phyloP scores from a whole-genome alignment of 1,140 invertebrate genomes.

The Drosophila willistoni region DNA sequence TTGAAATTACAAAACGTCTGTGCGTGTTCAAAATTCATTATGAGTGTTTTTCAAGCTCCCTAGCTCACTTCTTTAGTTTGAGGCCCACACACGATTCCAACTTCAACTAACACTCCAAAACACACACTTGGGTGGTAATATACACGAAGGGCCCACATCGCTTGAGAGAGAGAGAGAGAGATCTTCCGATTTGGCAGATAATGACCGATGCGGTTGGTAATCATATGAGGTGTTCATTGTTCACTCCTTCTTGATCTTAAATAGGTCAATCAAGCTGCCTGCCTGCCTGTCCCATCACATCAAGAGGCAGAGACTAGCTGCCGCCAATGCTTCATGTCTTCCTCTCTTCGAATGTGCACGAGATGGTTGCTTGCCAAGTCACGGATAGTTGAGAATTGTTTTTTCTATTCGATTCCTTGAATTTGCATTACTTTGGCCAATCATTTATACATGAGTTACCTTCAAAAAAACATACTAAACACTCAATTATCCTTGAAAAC shows the following conservation, averaged over 20 bases:
- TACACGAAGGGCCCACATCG: conserved; percentile 15
- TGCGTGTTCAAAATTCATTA: conserved; percentile 82
- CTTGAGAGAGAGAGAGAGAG: neutral
- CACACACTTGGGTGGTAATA: conserved; percentile 54
- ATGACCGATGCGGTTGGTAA: conserved; percentile 56
- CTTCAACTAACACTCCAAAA: conserved; percentile 6
- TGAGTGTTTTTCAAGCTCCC: conserved; percentile 34
- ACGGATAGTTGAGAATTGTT: neutral
- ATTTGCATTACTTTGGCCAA: neutral
- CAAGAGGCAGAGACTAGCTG: conserved; percentile 3
- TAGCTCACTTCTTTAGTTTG: conserved; percentile 12
- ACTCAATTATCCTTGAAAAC: neutral
- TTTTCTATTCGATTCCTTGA: neutral
- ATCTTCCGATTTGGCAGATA: conserved; percentile 12
- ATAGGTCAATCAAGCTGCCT: conserved; percentile 61
- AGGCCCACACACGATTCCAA: conserved; percentile 35
- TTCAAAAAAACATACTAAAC: neutral
- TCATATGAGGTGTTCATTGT: conserved; percentile 75
- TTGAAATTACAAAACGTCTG: conserved; percentile 81
- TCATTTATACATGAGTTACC: neutral
- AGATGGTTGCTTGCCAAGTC: neutral
- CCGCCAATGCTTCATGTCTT: neutral
- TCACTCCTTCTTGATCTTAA: conserved; percentile 60
- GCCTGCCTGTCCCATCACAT: neutral
- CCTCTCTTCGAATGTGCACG: neutral